Evolutionary conservation across 2,797 vertebrate species (phyloP), one percentile per base, ranked within the genome.

Genomic region (Pangasius larnaudii): DNA sequence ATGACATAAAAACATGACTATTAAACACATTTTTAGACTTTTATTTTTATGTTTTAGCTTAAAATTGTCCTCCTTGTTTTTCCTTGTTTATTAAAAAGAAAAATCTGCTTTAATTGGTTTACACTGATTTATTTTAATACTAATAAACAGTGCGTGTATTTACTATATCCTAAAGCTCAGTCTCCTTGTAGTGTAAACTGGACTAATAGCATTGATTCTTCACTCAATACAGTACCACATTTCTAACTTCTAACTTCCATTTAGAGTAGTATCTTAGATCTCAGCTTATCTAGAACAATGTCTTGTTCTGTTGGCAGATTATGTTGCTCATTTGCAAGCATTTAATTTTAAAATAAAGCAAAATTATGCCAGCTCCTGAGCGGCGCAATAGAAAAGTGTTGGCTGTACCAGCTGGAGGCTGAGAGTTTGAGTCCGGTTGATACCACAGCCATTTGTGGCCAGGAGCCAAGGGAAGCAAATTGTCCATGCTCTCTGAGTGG

Each of bases 171-270:
- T 59, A 27, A 58, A 80, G 30, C 49, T 58, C 53, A 80, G 24
- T 27, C 79, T 63, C 18, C 13, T 79, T 58, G 13, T 42, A 63
- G 27, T 27, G 11, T 63, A 63, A 6, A n/a, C 80, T 63, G 39
- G 80, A 82, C 65, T 49, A 65, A 30, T 46, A 65, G 39, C 59
- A 83, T 49, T 82, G 58, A 82, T 63, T 18, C 36, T n/a, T 82
- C 42, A 82, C 8, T 65, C 27, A 82, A 49, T 39, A 83, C 39
- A 83, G 22, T 8, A 42, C 59, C 7, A 83, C 39, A 49, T 27
- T 80, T 39, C 27, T 46, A 10, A 63, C n/a, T n/a, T n/a, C n/a
- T n/a, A n/a, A n/a, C 78, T 80, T 82, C 13, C 14, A 18, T 61
- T 61, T 81, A 59, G 3, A 82, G 39, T 58, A 39, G 27, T 39